Percentiles rank a stretch among this genome's conserved stretches.
Evolutionary conservation across 2,797 vertebrate species (phyloP).

Genomic region (Crenichthys baileyi): DNA sequence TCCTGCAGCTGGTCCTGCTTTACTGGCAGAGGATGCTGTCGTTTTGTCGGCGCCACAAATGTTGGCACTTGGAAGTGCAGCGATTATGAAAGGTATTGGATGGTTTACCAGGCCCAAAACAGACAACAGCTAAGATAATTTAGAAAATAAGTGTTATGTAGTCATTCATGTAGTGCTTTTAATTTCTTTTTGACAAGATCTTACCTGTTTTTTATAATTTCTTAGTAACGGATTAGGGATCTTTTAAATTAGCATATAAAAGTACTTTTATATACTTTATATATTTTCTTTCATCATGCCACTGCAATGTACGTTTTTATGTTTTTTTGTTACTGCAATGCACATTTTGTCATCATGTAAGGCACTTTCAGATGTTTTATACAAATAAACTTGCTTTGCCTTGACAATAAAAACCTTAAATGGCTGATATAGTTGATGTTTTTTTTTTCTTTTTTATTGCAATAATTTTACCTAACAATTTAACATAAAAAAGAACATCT

Average conservation of each 20-base stretch:
- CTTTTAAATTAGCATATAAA: neutral
- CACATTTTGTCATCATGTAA: too few relatives aligned
- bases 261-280: too few relatives aligned
- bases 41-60: fast-evolving
- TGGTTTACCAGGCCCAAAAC: constrained; percentile 14
- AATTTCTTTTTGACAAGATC: neutral
- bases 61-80: neutral
- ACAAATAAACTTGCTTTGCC: too few relatives aligned
- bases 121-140: neutral
- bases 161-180: neutral
- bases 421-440: neutral
- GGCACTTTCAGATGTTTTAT: too few relatives aligned
- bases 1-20: neutral
- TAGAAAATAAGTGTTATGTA: neutral
- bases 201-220: neutral
- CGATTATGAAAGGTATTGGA: neutral
- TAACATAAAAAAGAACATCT: too few relatives aligned
- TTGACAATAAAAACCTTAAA: neutral
- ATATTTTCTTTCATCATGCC: neutral
- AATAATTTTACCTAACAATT: too few relatives aligned
- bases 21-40: neutral
- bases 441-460: too few relatives aligned
- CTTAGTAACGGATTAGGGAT: neutral
- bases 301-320: neutral
- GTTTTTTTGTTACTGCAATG: neutral